phyloP scores from a whole-genome alignment of 2,797 vertebrate genomes.

The Eupleurogrammus muticus region DNA sequence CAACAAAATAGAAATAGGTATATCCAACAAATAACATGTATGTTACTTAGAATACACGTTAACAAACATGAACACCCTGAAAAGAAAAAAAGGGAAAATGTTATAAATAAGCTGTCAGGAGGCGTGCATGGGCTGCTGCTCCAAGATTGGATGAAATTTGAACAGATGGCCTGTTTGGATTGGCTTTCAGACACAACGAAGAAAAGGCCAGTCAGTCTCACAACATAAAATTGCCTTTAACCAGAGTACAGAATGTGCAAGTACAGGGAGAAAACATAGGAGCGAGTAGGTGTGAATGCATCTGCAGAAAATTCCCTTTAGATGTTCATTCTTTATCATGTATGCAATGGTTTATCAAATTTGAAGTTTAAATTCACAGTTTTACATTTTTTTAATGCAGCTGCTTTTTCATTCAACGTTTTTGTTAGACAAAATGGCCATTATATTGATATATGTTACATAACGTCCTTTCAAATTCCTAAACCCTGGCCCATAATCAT shows the following conservation, averaged over 20 bases:
- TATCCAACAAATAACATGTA: not conserved
- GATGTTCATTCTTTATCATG: no score
- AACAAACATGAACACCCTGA: not conserved
- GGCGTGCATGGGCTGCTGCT: constrained; percentile 61
- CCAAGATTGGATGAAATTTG: constrained; percentile 70
- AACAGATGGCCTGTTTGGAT: constrained; percentile 59
- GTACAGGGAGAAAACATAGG: constrained; percentile 9
- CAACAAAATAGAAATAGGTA: no score
- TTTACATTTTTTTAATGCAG: not conserved
- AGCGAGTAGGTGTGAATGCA: constrained; percentile 14
- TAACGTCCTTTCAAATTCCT: constrained; percentile 29
- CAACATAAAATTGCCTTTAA: constrained; percentile 33
- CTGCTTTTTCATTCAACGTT: not conserved
- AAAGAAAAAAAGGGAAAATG: not conserved
- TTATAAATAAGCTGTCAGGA: constrained; percentile 36
- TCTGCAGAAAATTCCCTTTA: not conserved
- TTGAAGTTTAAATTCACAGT: no score
- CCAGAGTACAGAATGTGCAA: constrained; percentile 39
- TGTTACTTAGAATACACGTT: not conserved
- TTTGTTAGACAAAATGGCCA: no score
- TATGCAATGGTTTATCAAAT: no score
- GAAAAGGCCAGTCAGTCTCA: constrained; percentile 30
- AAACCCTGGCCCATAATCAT: constrained; percentile 47
- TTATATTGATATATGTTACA: constrained; percentile 8
- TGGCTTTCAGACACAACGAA: constrained; percentile 56